Evolutionary conservation across 2,888 invertebrate genomes (phyloP), one percentile per base, ranked within the genome.

Genomic region (Clepsis dumicolana): DNA sequence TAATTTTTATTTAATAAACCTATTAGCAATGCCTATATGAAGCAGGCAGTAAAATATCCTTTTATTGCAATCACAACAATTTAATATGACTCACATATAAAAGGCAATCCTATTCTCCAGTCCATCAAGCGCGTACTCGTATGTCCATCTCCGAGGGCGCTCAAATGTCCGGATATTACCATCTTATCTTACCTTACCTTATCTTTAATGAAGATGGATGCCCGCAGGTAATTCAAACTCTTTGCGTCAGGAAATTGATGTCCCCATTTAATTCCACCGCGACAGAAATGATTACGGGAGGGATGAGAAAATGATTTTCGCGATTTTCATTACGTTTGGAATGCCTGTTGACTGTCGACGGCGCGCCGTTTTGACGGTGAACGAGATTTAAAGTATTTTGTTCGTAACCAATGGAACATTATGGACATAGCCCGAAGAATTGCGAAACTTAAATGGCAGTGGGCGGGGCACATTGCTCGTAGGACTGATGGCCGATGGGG

Each of bases 161-260:
- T 21, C 56, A 53, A 59, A 53, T 41, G 48, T 2, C 57, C 67
- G 68, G 68, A 68, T 68, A 64, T 68, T 68, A 59, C 52, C 41
- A 68, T 64, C 63, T 41, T 62, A 62, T 67, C 56, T 56, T 53
- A 53, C 61, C 53, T 41, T 52, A 29, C 50, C 57, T 59, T 57
- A 57, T 56, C 56, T 56, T 32, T 67, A 64, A 68, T 59, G 52
- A 68, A 64, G 50, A 56, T 38, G 53, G 61, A 62, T 63, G 67
- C 62, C 62, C 56, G 67, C 50, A 57, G 66, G 66, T 67, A 57
- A 67, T 27, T 48, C 38, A 66, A 61, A 48, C 56, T 63, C 67
- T 62, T 62, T 57, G 62, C 67, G 56, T 50, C 38, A 27, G 62
- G 67, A 67, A 67, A 67, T 67, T 67, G 67, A 67, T 63, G 67